Base-by-base conservation (phyloP, 2,797 vertebrate species). In the Vespertilio murinus region DNA sequence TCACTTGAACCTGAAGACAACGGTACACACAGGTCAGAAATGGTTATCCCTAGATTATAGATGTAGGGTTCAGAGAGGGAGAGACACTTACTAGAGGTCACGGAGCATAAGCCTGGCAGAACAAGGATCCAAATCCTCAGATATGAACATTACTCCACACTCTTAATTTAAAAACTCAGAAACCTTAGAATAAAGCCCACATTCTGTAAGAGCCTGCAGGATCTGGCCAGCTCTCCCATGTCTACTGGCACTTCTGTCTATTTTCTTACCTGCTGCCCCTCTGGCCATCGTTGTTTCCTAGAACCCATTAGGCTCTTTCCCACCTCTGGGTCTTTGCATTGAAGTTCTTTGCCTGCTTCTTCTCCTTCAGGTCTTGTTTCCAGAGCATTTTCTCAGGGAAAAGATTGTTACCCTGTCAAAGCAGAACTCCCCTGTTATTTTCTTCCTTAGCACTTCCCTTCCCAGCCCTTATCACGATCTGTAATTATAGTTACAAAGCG, bases 121-220 rank as follows among this genome's bases (percentile, higher is more conserved):
- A 69, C 17, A 95, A 59, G 80, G 49, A 75, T 67, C 49, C 40
- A 56, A n/a, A 75, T 78, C 42, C 23, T 71, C 73, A 80, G 33
- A 70, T 69, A 64, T 83, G 70, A 61, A 64, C 12, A 42, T 79
- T 65, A 74, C 38, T 90, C 30, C 28, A 45, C 5, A 28, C 18
- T 81, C 80, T 94, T 71, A 82, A 71, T 82, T 85, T 91, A 67
- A 90, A 93, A 88, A 88, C 30, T 84, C 87, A 78, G 61, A 85
- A 71, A n/a, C 69, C 77, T 92, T 78, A 74, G 33, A 84, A 61
- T 91, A 80, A 93, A 83, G 77, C 14, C n/a, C 38, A 65, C 23
- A 33, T 14, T 87, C 67, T 47, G 28, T 16, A 86, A 33, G 83
- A 88, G 16, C 20, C 47, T 88, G 42, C 7, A 4, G 23, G 69